Base-by-base conservation (phyloP, 1,140 invertebrate genomes). In the Hydropsyche tenuis region DNA sequence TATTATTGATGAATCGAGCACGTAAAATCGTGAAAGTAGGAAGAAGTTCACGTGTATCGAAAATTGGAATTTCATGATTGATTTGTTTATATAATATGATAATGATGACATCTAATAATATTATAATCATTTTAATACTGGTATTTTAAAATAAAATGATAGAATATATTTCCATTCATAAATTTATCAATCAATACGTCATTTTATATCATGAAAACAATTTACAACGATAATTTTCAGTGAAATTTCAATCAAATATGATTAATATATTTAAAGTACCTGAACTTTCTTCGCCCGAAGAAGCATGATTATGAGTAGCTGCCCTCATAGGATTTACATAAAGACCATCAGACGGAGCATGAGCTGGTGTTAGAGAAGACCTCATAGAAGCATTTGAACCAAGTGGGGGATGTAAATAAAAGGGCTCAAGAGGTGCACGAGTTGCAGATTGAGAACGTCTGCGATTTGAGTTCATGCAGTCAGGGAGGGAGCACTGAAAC, bases 291-390 rank as follows among this genome's bases (percentile, higher is more conserved):
- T 86, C 85, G 22, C 83, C 85, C 0, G 83, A 84, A 16, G 82
- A 84, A 14, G 72, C 69, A 74, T 80, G 12, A 80, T 82, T 42
- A 79, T 82, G 65, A 79, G 80, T 6, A 80, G 80, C 12, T 80
- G 78, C 70, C 23, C 86, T 88, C 91, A 93, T 93, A 0, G 92
- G 92, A 80, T 94, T 94, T 73, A 93, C 90, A 80, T 93, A 93
- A 9, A 93, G 86, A 0, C 92, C 92, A 80, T 93, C 91, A 69
- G 92, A 90, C 0, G 91, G 90, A 37, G 87, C 86, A n/a, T 84
- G 81, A 30, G 79, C 79, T 78, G 82, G 66, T 69, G 9, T 80
- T 80, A 25, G 81, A 74, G 7, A 81, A 79, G 69, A 82, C 80
- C 23, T 79, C 75, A 1, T 74, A 66, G 9, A 81, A 80, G 65